A percentile compares a stretch with the other conserved stretches of the same genome.
Evolutionary conservation across 2,113 vertebrate genomes (phyloP).

Genomic region (Hiodon alosoides): DNA sequence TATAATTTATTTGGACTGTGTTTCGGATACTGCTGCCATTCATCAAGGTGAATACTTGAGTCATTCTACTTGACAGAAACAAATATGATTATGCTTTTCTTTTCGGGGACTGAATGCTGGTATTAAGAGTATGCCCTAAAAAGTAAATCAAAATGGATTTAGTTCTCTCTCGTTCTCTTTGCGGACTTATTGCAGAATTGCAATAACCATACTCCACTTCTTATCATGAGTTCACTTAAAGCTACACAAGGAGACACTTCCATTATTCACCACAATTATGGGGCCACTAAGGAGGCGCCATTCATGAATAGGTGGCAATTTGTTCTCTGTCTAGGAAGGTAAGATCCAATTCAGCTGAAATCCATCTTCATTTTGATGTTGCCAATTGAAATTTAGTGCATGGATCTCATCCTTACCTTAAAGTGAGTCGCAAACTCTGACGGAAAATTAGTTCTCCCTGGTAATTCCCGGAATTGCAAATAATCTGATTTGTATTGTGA

Average conservation of each 20-base stretch:
- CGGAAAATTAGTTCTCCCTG: not conserved
- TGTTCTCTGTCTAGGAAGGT: constrained; percentile 24
- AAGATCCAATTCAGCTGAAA: constrained; percentile 19
- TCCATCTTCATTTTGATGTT: constrained; percentile 31
- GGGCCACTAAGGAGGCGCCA: constrained; percentile 13
- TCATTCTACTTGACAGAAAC: too few relatives aligned
- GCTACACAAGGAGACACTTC: constrained; percentile 19
- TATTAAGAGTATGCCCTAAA: not conserved
- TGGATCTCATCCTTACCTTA: not conserved
- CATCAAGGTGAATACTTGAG: too few relatives aligned
- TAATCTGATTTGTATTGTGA: not conserved
- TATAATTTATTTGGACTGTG: too few relatives aligned
- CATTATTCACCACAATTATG: constrained; percentile 30
- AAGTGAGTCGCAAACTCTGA: not conserved
- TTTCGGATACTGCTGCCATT: too few relatives aligned
- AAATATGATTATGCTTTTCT: not conserved
- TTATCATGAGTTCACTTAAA: constrained; percentile 15
- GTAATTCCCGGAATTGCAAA: not conserved
- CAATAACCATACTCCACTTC: not conserved
- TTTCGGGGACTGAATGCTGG: not conserved
- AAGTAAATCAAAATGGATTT: not conserved
- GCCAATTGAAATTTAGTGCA: constrained; percentile 19
- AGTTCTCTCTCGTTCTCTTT: not conserved
- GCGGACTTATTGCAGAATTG: constrained; percentile 1
- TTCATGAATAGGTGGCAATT: constrained; percentile 24